Base-by-base conservation (phyloP, 2,797 vertebrate species). In the Perdix hodgsoniae region DNA sequence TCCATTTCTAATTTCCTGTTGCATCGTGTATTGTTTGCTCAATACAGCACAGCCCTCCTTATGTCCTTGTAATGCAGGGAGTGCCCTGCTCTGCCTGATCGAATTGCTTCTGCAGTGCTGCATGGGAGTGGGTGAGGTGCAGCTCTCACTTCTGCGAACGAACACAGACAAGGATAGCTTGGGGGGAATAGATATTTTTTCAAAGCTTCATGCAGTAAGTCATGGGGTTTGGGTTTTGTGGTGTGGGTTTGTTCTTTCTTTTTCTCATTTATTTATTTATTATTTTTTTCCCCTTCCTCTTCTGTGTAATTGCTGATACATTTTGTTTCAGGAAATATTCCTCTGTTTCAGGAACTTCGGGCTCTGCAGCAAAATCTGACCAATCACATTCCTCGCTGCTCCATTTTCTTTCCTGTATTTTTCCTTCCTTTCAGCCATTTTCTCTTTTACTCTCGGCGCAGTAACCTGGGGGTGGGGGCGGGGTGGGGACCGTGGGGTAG, bases 301-400 rank as follows among this genome's bases (percentile, higher is more conserved):
- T 33, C 9, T 42, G 2, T 15, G 18, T 21, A 49, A 17, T 2
- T 56, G 24, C 31, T 31, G 22, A 6, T 19, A 9, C 0, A 0
- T 4, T 64, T 72, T 4, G 3, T 49, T 6, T 75, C 16, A 12
- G 14, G 15, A 69, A 70, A 21, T 39, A 2, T 81, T 91, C 31
- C 52, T 77, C 42, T 27, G 12, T 40, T 44, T 75, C 31, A 54
- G 40, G 39, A 64, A 49, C 37, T 29, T 66, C 9, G 33, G 72
- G 67, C 69, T 89, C 94, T 96, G 95, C 95, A 94, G 90, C 94
- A 96, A 96, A 96, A 96, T 91, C 88, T n/a, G 90, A 57, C 95
- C 95, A 96, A 96, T 96, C 79, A 5, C 71, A 7, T 26, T 54
- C 45, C 59, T 69, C 54, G 14, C 3, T 14, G 27, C 92, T 92